Evolutionary conservation across 2,797 vertebrate genomes (phyloP).

Genomic region (Enteromius fasciolatus): DNA sequence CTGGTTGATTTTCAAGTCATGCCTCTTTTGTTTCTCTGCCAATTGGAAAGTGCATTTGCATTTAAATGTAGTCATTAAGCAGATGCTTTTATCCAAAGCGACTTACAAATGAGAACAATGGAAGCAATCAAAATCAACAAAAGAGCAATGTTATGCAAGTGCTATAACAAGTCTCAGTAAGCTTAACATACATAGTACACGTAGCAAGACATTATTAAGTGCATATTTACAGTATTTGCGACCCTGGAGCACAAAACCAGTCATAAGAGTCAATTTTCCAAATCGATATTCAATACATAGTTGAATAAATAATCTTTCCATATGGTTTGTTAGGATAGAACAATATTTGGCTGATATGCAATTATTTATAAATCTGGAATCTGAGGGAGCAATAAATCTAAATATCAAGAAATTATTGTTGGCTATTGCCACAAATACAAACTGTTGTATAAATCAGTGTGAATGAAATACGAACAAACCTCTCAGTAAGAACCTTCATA

Average conservation of each 20-base stretch:
- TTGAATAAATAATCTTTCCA: no score
- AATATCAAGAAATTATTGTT: no score
- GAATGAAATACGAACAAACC: neutral
- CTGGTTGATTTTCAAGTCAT: neutral
- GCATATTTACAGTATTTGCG: neutral
- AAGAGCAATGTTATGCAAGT: neutral
- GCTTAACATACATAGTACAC: neutral
- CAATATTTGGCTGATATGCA: no score
- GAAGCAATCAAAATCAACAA: neutral
- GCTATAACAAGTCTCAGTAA: neutral
- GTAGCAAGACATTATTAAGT: neutral
- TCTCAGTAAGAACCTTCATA: neutral
- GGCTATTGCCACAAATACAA: no score
- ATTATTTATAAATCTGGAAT: no score
- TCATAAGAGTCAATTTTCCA: no score
- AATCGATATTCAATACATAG: no score
- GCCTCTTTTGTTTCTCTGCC: neutral
- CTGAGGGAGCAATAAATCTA: no score
- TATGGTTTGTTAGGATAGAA: no score
- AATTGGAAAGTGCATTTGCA: neutral
- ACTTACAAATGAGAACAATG: neutral
- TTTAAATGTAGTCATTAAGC: neutral
- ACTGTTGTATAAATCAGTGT: neutral
- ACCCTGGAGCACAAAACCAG: no score
- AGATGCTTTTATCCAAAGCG: neutral